Evolutionary conservation across 2,888 invertebrate species (phyloP), one percentile per base, ranked within the genome.

Genomic region (Pseudoips prasinana): DNA sequence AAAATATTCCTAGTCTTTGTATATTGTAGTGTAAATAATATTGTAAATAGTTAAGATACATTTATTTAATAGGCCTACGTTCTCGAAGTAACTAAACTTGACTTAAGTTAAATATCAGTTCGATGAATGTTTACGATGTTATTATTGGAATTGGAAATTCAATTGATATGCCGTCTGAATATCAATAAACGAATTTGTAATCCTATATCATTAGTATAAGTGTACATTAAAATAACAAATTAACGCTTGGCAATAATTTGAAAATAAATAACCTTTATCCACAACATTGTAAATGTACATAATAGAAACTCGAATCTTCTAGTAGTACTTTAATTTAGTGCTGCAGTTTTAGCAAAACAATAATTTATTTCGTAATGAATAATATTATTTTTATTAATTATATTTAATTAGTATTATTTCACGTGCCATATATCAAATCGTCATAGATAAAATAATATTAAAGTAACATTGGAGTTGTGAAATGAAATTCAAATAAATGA

Each of bases 171-270:
- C 82, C 81, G 74, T 83, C 77, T 80, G 65, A 73, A 78, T 86
- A 85, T 87, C 84, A 78, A 78, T 83, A 73, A 73, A 80, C 82
- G 85, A 87, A 87, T 86, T 85, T 87, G 75, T 78, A 80, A 79
- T 64, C 74, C 59, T 69, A 68, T 87, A 88, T 87, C 87, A 87
- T 71, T 87, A 88, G 83, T 46, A 24, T 86, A 83, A 77, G 77
- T 58, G 52, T 66, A 48, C 3, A 54, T 61, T 50, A 26, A 48
- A 64, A 73, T 46, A 73, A 68, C 64, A 75, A 74, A 72, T 71
- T 66, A 82, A 82, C 71, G 86, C 85, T 85, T 86, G 84, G 87
- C 87, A 87, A 83, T 86, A 83, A 87, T 71, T 75, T 77, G 64
- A 65, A 64, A 51, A 71, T 70, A 70, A 51, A 34, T 46, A 35